Evolutionary conservation across 2,888 invertebrate genomes (phyloP), one percentile per base, ranked within the genome.

Genomic region (Rhorus exstirpatorius): DNA sequence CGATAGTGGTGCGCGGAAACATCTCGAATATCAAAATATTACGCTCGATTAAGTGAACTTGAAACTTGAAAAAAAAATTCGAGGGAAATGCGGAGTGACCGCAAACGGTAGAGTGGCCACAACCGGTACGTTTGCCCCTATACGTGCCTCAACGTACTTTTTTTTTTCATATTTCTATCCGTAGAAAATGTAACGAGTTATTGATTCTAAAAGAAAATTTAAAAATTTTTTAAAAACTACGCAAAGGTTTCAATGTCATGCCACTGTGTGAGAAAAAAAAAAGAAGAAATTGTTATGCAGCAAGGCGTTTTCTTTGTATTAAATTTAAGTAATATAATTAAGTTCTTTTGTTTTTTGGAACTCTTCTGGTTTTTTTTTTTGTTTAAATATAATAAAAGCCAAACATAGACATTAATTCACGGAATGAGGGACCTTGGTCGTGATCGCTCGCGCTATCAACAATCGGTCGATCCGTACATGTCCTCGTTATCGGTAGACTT

Each of bases 161-260:
- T 14, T 72, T 81, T 55, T 60, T 51, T 31, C 46, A 61, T 31
- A 80, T 71, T 35, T 38, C 35, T 67, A 77, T 38, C 38, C 51
- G 58, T 49, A 65, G 17, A 61, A 53, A 74, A 61, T 53, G 31
- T 19, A 1, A 68, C 24, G 19, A 61, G 38, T 24, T 61, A 51
- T 38, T 10, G 67, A 41, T 68, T 67, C 19, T 71, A 3, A 14
- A 72, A 70, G 72, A 46, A 77, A 38, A 81, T 61, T 68, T 58
- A 79, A 82, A 77, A 41, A 71, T 60, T 49, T 80, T 77, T 60
- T n/a, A n/a, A n/a, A n/a, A 75, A 82, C 84, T 84, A 82, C 76
- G 24, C 49, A 31, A 87, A 83, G 86, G 85, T 87, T 86, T 85
- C 76, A 78, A 83, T 60, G 79, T 87, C 49, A 71, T 67, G 71